Evolutionary conservation across 2,113 vertebrate species (phyloP), one percentile per base, ranked within the genome.

Genomic region (Pollachius pollachius): DNA sequence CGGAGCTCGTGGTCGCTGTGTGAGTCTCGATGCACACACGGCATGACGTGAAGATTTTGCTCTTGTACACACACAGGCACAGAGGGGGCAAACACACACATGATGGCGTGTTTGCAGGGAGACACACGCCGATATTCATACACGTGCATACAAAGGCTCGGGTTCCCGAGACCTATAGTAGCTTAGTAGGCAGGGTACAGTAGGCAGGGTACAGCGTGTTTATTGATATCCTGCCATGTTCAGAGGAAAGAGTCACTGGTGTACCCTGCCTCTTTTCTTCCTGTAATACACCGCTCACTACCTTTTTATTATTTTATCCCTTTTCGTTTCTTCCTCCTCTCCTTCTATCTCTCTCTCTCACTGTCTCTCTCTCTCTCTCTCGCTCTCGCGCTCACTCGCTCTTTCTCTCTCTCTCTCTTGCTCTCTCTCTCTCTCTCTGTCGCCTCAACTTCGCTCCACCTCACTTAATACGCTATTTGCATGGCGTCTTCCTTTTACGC

Each of bases 361-460:
- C n/a, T n/a, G 8, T 23, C 37, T 48, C 17, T 34, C n/a, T 54
- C 17, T 25, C 72, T 9, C 48, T 23, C 25, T 75, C 37, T 65
- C 72, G 57, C 69, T 69, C 68, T 64, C 48, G 52, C 65, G 17
- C 70, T 25, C 17, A 34, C 18, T 75, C 37, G 63, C 72, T 61
- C 69, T 69, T 66, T 64, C 48, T 56, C 65, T 18, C 70, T 25
- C 17, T 48, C 18, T 23, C 15, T 19, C 16, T 21, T 15, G 2
- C 59, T 23, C n/a, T n/a, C n/a, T n/a, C n/a, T n/a, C n/a, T n/a
- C 59, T 25, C 18, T 25, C 59, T 17, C 62, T 66, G 58, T 56
- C 64, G 17, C 41, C 27, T 62, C 68, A 65, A 80, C 63, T 62
- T 62, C 64, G 48, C 9, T 41, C 37, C 37, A 41, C 37, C 37